Conservation (phyloP, 2,888 invertebrate genomes). For the Eristalinus aeneus region DNA sequence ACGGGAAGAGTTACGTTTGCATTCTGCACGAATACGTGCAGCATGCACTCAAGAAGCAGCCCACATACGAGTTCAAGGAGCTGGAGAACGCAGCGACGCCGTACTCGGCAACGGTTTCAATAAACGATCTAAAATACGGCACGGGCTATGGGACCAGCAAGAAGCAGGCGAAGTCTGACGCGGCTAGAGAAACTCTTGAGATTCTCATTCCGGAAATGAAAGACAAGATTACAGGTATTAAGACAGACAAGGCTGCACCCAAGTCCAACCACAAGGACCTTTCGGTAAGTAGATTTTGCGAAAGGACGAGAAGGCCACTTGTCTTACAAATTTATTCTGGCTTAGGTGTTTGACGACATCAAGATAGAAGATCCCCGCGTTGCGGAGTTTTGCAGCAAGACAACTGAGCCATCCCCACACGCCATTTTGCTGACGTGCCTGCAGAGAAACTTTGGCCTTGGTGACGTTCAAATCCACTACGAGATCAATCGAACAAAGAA, state of each 20-base stretch:
- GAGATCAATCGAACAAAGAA: conserved; percentile 93
- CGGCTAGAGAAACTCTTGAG: conserved; percentile 93
- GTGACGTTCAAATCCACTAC: conserved; percentile 92
- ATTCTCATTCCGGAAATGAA: conserved; percentile 96
- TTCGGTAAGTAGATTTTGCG: conserved; percentile 78
- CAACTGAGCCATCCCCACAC: conserved; percentile 97
- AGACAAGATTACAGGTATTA: conserved; percentile 87
- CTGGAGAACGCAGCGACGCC: conserved; percentile 96
- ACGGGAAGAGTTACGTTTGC: conserved; percentile 96
- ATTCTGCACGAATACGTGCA: conserved; percentile 99
- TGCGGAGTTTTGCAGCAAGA: conserved; percentile 96
- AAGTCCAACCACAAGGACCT: conserved; percentile 82
- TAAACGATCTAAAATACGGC: conserved; percentile 96
- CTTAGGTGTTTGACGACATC: conserved; percentile 94
- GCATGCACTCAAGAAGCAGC: conserved; percentile 95
- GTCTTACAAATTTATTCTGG: background rate
- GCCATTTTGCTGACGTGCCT: conserved; percentile 95
- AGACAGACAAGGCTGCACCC: conserved; percentile 73
- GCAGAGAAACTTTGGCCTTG: conserved; percentile 94
- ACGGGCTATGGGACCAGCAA: conserved; percentile 97
- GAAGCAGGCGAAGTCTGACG: conserved; percentile 96
- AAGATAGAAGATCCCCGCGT: conserved; percentile 96
- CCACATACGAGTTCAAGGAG: conserved; percentile 95
- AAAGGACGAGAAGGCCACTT: no score
- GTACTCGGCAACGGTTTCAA: conserved; percentile 95